Base-by-base conservation (phyloP, 1,140 invertebrate species). In the Drosophila kepulauana region DNA sequence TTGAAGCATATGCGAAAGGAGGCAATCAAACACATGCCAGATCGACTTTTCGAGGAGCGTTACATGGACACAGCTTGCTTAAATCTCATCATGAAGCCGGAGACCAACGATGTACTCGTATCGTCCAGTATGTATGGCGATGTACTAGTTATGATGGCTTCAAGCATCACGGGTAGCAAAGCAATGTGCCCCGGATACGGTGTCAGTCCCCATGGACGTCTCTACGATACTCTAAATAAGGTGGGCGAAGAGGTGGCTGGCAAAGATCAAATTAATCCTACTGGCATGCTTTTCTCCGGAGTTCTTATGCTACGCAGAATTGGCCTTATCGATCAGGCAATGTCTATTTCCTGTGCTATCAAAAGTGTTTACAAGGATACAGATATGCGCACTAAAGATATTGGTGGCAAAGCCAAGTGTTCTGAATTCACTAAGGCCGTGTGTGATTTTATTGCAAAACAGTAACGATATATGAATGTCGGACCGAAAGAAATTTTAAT, bases 41-140 rank as follows among this genome's bases (percentile, higher is more conserved):
- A 57, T 0, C 1, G 75, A 0, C 1, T n/a, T 4, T 81, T 81
- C n/a, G 69, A 89, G 57, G 85, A 89, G 46, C 81, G 78, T 11
- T 89, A 90, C 20, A 66, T 89, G 78, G 85, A 89, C 38, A 81
- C 85, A 0, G 73, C 59, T 2, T 67, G 63, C 28, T 13, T 80
- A n/a, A 71, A 74, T 35, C 16, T 89, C 5, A 28, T 89, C 0
- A 67, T 79, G 75, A n/a, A 48, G 0, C 78, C 85, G 1, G 43
- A 76, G 0, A 8, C 2, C 6, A 46, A 38, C 15, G 85, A 89
- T 25, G 41, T 89, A 0, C 20, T 89, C 10, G 78, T 79, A 28
- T 75, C 86, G 2, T 89, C 86, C 25, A 89, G 85, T 54, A 89
- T 89, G 85, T 89, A 89, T 10, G 85, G 85, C 38, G 85, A 89